Percentiles rank a stretch among this genome's conserved stretches.
phyloP scores from a whole-genome alignment of 1,140 invertebrate species.

The Physella acuta region DNA sequence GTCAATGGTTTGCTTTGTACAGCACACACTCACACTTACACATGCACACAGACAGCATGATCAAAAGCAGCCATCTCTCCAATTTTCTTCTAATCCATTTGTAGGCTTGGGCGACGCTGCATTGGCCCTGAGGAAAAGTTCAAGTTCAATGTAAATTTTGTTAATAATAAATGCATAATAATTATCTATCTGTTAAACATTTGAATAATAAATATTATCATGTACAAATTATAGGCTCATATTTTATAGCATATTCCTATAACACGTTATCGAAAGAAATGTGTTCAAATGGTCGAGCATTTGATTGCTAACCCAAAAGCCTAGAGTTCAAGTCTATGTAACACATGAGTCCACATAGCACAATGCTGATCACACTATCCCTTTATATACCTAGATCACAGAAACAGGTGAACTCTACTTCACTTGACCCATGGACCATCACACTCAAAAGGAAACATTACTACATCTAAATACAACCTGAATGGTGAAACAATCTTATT shows the following conservation, averaged over 20 bases:
- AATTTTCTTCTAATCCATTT: background rate
- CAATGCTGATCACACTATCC: no score
- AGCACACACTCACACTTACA: no score
- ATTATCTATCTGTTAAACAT: background rate
- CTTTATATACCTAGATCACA: no score
- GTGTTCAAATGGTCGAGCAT: background rate
- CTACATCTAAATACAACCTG: no score
- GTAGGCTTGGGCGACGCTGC: conserved; percentile 8
- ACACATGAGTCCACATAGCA: no score
- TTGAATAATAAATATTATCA: background rate
- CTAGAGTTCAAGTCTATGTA: background rate
- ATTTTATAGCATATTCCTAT: background rate
- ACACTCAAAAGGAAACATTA: no score
- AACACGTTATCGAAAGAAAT: background rate
- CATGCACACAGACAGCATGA: no score
- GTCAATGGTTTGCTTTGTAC: no score
- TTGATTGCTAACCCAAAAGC: background rate
- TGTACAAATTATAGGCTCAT: background rate
- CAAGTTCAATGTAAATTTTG: background rate
- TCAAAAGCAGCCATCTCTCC: conserved; percentile 22
- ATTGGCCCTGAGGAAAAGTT: conserved; percentile 13
- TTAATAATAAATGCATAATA: background rate
- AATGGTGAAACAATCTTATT: no score
- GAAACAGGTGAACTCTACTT: no score
- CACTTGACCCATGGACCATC: no score